These are phyloP conservation scores for Sesamia inferens DNA, from an alignment of 2,888 invertebrate genomes.

Conservation along the genomic window DNA sequence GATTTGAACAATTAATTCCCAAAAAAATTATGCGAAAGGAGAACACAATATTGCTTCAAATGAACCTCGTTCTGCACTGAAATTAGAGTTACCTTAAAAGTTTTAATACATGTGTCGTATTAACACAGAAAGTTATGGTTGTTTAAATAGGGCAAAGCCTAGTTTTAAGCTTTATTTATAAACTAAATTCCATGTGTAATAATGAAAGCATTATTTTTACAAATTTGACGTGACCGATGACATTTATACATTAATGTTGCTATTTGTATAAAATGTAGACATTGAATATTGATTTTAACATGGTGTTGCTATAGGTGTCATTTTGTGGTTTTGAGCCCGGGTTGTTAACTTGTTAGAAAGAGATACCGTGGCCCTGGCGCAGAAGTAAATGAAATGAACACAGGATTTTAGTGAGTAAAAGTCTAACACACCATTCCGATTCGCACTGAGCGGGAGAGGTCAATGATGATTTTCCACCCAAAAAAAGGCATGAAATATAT, in stretches of 20 bases:
- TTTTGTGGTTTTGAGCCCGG: not conserved
- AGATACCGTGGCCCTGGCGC: too few relatives aligned
- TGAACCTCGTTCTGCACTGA: conserved; percentile 42
- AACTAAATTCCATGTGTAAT: conserved; percentile 54
- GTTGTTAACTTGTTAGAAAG: too few relatives aligned
- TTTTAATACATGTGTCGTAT: conserved; percentile 28
- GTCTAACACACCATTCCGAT: too few relatives aligned
- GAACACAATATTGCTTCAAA: conserved; percentile 38
- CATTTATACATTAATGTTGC: conserved; percentile 45
- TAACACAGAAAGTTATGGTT: conserved; percentile 11
- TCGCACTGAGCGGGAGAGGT: too few relatives aligned
- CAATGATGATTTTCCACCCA: too few relatives aligned
- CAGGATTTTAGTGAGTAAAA: too few relatives aligned
- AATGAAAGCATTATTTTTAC: conserved; percentile 65
- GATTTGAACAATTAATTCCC: conserved; percentile 31
- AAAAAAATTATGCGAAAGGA: conserved; percentile 27
- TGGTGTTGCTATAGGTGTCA: conserved; percentile 15
- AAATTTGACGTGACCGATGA: conserved; percentile 56
- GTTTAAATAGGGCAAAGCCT: conserved; percentile 37
- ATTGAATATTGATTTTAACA: conserved; percentile 29
- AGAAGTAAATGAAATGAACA: too few relatives aligned
- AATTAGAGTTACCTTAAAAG: conserved; percentile 13
- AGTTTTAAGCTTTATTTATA: conserved; percentile 53
- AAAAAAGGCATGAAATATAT: not conserved
- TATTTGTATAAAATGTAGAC: not conserved